phyloP scores from a whole-genome alignment of 2,797 vertebrate species.

The Prionace glauca region DNA sequence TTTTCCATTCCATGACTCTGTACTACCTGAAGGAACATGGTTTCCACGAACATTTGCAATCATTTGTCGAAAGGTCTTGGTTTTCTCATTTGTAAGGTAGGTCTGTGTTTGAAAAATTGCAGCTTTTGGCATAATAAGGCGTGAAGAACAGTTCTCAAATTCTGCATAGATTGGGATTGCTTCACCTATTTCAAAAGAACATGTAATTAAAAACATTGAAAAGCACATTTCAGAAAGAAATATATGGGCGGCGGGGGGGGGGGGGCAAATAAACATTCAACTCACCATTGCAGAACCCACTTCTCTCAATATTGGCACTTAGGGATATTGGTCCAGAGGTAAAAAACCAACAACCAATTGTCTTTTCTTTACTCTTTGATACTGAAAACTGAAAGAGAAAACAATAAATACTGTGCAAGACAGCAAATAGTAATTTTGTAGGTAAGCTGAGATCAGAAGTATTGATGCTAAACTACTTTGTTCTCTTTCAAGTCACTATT shows the following conservation, averaged over 20 bases:
- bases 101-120: slow-evolving; percentile 76
- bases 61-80: slow-evolving; percentile 63
- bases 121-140: slow-evolving; percentile 72
- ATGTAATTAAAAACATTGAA: slow-evolving; percentile 14
- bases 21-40: slow-evolving; percentile 66
- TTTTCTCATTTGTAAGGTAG: slow-evolving; percentile 63
- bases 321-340: slow-evolving; percentile 69
- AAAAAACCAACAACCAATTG: slow-evolving; percentile 71
- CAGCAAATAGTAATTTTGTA: slow-evolving; percentile 28
- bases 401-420: slow-evolving; percentile 8
- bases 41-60: slow-evolving; percentile 68
- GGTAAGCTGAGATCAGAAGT: not conserved
- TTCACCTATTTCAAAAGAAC: slow-evolving; percentile 56
- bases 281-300: slow-evolving; percentile 73
- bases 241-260: not conserved
- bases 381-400: slow-evolving; percentile 59
- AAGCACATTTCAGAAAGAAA: not conserved
- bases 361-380: slow-evolving; percentile 65
- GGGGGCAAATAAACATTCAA: slow-evolving; percentile 16
- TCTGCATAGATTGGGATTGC: slow-evolving; percentile 71
- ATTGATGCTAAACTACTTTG: not conserved
- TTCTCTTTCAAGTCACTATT: not conserved
- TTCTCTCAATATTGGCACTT: slow-evolving; percentile 70
- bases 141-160: slow-evolving; percentile 72
- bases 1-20: slow-evolving; percentile 71